Percentiles rank a stretch among this genome's conserved stretches.
These are phyloP conservation scores for Lonchura striata DNA, from an alignment of 2,113 vertebrate species.

Conservation along the genomic window DNA sequence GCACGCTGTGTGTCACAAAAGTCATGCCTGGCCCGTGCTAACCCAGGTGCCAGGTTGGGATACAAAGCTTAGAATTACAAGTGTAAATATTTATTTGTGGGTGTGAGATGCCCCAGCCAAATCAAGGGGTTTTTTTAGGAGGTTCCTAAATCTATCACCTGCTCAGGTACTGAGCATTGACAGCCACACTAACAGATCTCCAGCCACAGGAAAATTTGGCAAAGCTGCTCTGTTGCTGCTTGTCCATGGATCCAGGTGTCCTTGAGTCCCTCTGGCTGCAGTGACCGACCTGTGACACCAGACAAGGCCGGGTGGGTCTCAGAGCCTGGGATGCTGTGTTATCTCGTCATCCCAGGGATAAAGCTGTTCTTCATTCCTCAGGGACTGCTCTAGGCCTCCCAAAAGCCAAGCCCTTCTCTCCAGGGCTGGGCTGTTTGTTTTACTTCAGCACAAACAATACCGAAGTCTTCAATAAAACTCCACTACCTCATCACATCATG, in stretches of 20 bases:
- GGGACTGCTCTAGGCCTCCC: neutral
- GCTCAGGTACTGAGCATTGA: neutral
- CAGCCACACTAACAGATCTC: neutral
- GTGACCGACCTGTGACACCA: neutral
- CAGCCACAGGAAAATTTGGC: rapidly evolving
- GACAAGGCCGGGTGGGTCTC: neutral
- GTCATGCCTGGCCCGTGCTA: rapidly evolving
- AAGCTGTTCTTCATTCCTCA: neutral
- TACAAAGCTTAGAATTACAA: neutral
- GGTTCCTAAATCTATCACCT: neutral
- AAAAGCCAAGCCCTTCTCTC: neutral
- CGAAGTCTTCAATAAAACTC: neutral
- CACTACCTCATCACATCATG: neutral
- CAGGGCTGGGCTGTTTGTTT: neutral
- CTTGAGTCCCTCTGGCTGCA: neutral
- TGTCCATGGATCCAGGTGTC: rapidly evolving
- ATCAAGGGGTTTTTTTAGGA: rapidly evolving
- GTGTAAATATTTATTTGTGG: neutral
- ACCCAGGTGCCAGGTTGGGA: rapidly evolving
- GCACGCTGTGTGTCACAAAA: rapidly evolving
- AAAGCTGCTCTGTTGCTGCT: rapidly evolving
- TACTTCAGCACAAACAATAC: neutral
- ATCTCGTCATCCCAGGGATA: neutral
- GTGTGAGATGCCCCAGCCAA: neutral
- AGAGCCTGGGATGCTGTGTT: neutral